Evolutionary conservation across 2,113 vertebrate genomes (phyloP).

Genomic region (Otus sunia): DNA sequence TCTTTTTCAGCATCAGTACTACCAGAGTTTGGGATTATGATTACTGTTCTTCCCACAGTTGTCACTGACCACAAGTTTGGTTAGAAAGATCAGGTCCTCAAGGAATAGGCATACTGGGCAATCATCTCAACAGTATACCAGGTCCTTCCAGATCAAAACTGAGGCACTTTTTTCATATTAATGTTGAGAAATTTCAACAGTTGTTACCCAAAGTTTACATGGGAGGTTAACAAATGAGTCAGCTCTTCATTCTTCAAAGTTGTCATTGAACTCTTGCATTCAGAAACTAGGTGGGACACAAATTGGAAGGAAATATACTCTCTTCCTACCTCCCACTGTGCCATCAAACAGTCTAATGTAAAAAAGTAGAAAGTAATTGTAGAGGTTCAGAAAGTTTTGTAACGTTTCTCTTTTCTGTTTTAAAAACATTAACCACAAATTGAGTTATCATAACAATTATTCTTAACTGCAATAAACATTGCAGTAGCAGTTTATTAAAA

Average conservation of each 20-base stretch:
- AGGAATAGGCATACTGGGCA: not conserved
- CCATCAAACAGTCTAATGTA: not conserved
- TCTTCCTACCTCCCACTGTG: not conserved
- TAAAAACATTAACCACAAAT: conserved; percentile 27
- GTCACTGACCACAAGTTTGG: not conserved
- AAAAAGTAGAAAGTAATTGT: not conserved
- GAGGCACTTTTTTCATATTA: not conserved
- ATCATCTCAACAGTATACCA: not conserved
- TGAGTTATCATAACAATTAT: conserved; percentile 47
- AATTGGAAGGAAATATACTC: not conserved
- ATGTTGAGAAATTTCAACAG: not conserved
- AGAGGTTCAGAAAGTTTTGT: not conserved
- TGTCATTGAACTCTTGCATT: not conserved
- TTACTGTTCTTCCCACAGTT: not conserved
- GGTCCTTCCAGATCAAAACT: not conserved
- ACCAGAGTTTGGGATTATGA: not conserved
- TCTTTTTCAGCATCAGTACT: not conserved
- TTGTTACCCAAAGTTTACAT: not conserved
- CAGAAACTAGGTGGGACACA: not conserved
- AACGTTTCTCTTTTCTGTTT: conserved; percentile 11
- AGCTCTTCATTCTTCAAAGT: not conserved
- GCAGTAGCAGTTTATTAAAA: conserved; percentile 50
- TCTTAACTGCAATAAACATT: conserved; percentile 38
- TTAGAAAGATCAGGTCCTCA: not conserved
- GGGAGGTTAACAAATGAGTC: not conserved